These are phyloP conservation scores for Frankliniella intonsa DNA, from an alignment of 2,888 invertebrate genomes.

Conservation along the genomic window DNA sequence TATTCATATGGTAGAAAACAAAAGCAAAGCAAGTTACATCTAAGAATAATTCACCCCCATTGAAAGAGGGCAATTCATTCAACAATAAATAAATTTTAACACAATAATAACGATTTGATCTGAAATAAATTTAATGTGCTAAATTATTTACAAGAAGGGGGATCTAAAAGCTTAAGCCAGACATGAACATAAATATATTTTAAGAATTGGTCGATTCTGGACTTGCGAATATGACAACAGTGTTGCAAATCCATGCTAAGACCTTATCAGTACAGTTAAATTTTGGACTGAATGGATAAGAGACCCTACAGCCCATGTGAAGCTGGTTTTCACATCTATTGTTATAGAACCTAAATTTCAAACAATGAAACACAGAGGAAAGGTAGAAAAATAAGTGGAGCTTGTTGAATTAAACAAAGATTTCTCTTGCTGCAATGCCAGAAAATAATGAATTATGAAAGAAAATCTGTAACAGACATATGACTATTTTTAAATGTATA, in stretches of 20 bases:
- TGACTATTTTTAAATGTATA: too few relatives aligned
- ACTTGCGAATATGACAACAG: too few relatives aligned
- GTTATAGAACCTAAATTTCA: background rate
- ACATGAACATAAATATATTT: background rate
- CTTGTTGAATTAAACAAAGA: background rate
- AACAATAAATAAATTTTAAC: slow-evolving; percentile 16
- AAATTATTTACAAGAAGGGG: background rate
- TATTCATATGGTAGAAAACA: too few relatives aligned
- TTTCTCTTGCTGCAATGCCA: background rate
- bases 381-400: slow-evolving; percentile 11
- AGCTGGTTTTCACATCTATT: background rate
- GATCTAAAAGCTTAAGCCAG: background rate
- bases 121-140: background rate
- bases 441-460: too few relatives aligned
- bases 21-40: too few relatives aligned
- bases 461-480: too few relatives aligned
- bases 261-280: background rate
- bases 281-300: background rate
- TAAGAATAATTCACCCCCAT: too few relatives aligned
- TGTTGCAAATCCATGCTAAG: too few relatives aligned
- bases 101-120: background rate
- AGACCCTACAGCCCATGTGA: background rate
- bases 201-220: too few relatives aligned
- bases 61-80: too few relatives aligned
- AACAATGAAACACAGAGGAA: background rate